A percentile compares a stretch with the other conserved stretches of the same genome.
phyloP scores from a whole-genome alignment of 1,140 invertebrate species.

The Trypoxylus dichotomus region DNA sequence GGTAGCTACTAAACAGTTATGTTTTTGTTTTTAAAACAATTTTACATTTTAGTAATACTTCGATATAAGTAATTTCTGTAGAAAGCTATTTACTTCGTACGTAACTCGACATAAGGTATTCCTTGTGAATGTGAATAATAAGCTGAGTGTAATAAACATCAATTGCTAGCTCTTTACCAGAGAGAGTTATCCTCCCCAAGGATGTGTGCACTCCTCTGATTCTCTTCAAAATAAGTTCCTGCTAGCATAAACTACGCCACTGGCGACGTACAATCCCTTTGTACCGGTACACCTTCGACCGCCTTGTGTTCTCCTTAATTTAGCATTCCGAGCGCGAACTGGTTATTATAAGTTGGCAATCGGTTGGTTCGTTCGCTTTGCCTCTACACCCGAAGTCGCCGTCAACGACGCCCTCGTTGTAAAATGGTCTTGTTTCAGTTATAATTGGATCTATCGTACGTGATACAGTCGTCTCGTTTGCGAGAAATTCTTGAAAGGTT shows the following conservation, averaged over 20 bases:
- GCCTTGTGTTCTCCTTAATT: background rate
- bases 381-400: background rate
- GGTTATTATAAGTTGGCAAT: constrained; percentile 22
- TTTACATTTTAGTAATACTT: too few species aligned
- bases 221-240: background rate
- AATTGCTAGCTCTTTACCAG: too few species aligned
- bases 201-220: too few species aligned
- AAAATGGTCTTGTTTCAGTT: constrained; percentile 18
- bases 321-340: background rate
- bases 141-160: too few species aligned
- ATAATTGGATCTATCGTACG: constrained; percentile 25
- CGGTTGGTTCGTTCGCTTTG: background rate
- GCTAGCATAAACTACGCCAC: background rate
- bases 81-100: too few species aligned
- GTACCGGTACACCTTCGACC: background rate
- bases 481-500: constrained; percentile 4
- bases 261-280: background rate
- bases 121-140: too few species aligned
- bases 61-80: too few species aligned
- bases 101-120: too few species aligned
- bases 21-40: too few species aligned
- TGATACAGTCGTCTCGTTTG: constrained; percentile 5
- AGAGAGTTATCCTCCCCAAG: too few species aligned
- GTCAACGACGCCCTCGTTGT: background rate
- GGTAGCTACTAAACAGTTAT: too few species aligned